These are phyloP conservation scores for Temnothorax nylanderi DNA, from an alignment of 1,140 invertebrate genomes.

Conservation along the genomic window DNA sequence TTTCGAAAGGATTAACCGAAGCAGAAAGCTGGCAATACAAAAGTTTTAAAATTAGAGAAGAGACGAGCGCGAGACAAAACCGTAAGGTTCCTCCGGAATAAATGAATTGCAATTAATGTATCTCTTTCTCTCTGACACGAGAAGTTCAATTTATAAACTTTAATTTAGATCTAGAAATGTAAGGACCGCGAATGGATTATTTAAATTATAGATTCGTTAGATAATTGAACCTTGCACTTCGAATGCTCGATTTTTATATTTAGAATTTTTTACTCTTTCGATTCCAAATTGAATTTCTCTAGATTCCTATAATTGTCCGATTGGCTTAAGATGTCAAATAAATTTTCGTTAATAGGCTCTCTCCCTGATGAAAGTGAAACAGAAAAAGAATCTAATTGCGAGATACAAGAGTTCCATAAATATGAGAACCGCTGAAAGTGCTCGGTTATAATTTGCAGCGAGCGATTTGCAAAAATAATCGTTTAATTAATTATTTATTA, in stretches of 20 bases:
- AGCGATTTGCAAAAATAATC: slow-evolving; percentile 48
- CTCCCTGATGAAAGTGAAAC: neutral
- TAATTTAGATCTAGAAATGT: neutral
- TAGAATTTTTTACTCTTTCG: neutral
- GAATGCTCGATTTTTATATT: neutral
- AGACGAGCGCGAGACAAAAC: neutral
- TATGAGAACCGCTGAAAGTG: slow-evolving; percentile 5
- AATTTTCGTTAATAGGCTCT: neutral
- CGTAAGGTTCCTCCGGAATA: neutral
- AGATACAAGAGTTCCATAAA: neutral
- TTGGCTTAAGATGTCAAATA: neutral
- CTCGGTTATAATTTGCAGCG: slow-evolving; percentile 2
- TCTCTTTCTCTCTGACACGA: neutral
- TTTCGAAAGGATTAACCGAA: neutral
- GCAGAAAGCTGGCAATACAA: neutral
- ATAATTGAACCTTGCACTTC: neutral
- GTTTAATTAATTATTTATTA: slow-evolving; percentile 63
- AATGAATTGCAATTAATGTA: neutral
- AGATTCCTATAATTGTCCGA: neutral
- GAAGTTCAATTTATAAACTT: neutral
- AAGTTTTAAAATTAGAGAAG: neutral
- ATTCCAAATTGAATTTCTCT: neutral
- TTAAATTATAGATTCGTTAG: neutral
- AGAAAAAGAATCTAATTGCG: neutral
- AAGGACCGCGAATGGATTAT: neutral